phyloP scores from a whole-genome alignment of 2,888 invertebrate species.

The Pecten maximus region DNA sequence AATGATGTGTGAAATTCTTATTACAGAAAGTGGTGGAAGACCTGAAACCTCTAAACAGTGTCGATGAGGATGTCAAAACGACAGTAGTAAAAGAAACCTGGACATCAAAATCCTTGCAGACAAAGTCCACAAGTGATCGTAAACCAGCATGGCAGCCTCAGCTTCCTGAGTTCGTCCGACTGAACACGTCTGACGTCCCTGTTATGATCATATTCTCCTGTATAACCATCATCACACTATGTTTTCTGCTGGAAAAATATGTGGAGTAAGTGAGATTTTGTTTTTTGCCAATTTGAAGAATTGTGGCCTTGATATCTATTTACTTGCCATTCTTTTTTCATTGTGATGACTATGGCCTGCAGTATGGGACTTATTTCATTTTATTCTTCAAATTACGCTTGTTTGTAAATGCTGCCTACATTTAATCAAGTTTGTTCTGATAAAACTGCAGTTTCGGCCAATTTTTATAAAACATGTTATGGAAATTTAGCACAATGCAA shows the following conservation, averaged over 20 bases:
- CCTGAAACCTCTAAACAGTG: not conserved
- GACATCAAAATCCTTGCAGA: slow-evolving; percentile 17
- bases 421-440: too few species aligned
- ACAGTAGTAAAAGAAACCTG: slow-evolving; percentile 26
- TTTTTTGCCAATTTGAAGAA: too few species aligned
- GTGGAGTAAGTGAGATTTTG: slow-evolving; percentile 68
- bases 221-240: slow-evolving; percentile 61
- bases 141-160: slow-evolving; percentile 41
- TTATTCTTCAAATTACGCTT: too few species aligned
- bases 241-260: slow-evolving; percentile 62
- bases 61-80: slow-evolving; percentile 35
- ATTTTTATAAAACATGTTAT: too few species aligned
- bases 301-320: too few species aligned
- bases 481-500: too few species aligned
- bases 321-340: too few species aligned
- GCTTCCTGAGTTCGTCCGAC: slow-evolving; percentile 33
- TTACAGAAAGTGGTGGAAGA: slow-evolving; percentile 40
- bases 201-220: slow-evolving; percentile 63
- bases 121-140: not conserved
- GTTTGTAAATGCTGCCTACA: too few species aligned
- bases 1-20: too few species aligned
- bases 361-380: too few species aligned
- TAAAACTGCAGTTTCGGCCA: too few species aligned
- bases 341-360: too few species aligned
- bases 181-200: slow-evolving; percentile 61